phyloP scores from a whole-genome alignment of 1,140 invertebrate species.

The Stenopsyche tienmushanensis region DNA sequence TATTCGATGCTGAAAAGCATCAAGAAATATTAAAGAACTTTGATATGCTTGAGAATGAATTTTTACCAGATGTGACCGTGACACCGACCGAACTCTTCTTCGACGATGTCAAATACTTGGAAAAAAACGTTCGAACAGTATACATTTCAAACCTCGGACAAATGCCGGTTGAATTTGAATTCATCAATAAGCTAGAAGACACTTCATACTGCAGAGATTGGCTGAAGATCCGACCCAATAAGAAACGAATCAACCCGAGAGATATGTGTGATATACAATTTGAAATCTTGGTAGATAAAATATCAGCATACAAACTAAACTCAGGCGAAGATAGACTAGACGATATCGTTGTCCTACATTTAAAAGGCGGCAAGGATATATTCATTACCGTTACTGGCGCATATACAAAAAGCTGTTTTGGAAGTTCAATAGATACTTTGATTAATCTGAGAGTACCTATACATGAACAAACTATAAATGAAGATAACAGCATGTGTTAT shows the following conservation, averaged over 20 bases:
- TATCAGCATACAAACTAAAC: slow-evolving; percentile 75
- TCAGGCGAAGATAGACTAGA: slow-evolving; percentile 82
- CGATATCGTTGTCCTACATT: slow-evolving; percentile 93
- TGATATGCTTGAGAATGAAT: slow-evolving; percentile 96
- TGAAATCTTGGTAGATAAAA: slow-evolving; percentile 79
- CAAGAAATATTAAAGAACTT: slow-evolving; percentile 95
- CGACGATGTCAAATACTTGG: slow-evolving; percentile 80
- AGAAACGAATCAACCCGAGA: slow-evolving; percentile 61
- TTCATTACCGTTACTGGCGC: slow-evolving; percentile 88
- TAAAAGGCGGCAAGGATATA: slow-evolving; percentile 94
- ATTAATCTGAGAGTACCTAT: slow-evolving; percentile 82
- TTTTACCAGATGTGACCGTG: slow-evolving; percentile 91
- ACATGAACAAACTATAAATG: slow-evolving; percentile 63
- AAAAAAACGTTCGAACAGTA: slow-evolving; percentile 74
- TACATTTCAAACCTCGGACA: slow-evolving; percentile 94
- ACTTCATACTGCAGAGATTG: slow-evolving; percentile 88
- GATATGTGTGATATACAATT: slow-evolving; percentile 81
- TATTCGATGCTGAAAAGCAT: slow-evolving; percentile 87
- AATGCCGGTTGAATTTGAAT: slow-evolving; percentile 90
- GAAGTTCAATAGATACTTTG: slow-evolving; percentile 87
- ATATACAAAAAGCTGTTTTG: slow-evolving; percentile 91
- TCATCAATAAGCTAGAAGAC: slow-evolving; percentile 91
- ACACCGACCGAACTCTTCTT: slow-evolving; percentile 91
- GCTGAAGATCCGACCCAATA: slow-evolving; percentile 82
- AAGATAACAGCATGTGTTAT: slow-evolving; percentile 57